Evolutionary conservation across 2,888 invertebrate genomes (phyloP), one percentile per base, ranked within the genome.

Genomic region (Lepidocyrtinus sp.): DNA sequence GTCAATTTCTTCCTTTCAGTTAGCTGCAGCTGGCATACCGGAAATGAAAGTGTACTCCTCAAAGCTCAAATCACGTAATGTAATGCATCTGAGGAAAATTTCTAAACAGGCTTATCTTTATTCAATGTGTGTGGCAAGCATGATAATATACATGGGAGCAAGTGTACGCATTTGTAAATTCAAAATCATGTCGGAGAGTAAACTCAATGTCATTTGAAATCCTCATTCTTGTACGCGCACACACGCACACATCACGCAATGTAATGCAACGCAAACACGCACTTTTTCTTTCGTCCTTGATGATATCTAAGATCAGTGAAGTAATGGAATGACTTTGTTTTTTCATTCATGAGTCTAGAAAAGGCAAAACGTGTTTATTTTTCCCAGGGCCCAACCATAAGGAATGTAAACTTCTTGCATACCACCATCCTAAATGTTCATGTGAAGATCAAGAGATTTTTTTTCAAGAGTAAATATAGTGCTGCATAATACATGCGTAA

Each of bases 401-500:
- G n/a, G n/a, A n/a, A n/a, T n/a, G n/a, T n/a, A n/a, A 55, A 55
- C 12, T 36, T 36, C 36, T 36, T 55, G 55, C 55, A 55, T 17
- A 55, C n/a, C 55, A 55, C 2, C 55, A 55, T 55, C 55, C n/a
- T 15, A 55, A 55, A 55, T 9, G 55, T 55, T 17, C 55, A n/a
- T 55, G 55, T n/a, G 55, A 55, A 55, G 55, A 55, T 55, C 55
- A 55, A 55, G 55, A 55, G n/a, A 15, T 17, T 55, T n/a, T 55
- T n/a, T n/a, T 55, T 55, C 36, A 3, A 55, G 55, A 55, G 55
- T 55, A 55, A 55, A 55, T 55, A 55, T 55, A 26, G 64, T 77
- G 77, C 65, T 77, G 72, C 77, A 77, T 77, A 71, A 77, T 71
- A 67, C 77, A 77, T 72, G 68, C 50, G 19, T 64, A 63, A 61